Evolutionary conservation across 2,113 vertebrate genomes (phyloP), one percentile per base, ranked within the genome.

Genomic region (Castor canadensis): DNA sequence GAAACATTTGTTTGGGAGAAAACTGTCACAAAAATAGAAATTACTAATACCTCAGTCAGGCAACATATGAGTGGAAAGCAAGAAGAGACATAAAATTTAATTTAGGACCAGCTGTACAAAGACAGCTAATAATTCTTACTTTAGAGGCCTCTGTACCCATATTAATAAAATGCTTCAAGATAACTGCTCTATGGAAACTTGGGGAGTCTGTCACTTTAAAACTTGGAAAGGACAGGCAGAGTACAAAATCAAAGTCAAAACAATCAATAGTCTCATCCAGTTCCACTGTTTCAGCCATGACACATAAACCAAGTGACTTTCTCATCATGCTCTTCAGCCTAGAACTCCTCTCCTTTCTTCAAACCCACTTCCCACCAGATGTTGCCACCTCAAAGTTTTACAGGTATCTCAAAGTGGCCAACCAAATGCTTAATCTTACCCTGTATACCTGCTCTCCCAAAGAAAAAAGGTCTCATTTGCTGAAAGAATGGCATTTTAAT

Each of bases 1-100:
- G 58, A 96, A 89, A 75, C 54, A 93, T 76, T 80, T 82, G 69
- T 90, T 91, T 92, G 58, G 20, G 73, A 94, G 54, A 88, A 71
- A 91, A 66, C 64, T 56, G 45, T 87, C 89, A 87, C 24, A 92
- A 62, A 90, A 92, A 91, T 11, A 84, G 92, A 76, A 86, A 79
- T 80, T 87, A 93, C 56, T 60, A 64, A 69, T 28, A 28, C 52
- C 45, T 94, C 72, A 58, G 32, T 35, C 87, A 94, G 58, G 69
- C 82, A 79, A 58, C 20, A 49, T 28, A 52, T 45, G 86, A 73
- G 40, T 60, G 52, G 58, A 26, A 93, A 62, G 60, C 62, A 81
- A 67, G 84, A 54, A 79, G 52, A 93, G 56, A 56, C 58, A 58
- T 82, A 66, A 89, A 94, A 76, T 56, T 73, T 93, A 52, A 75